A percentile compares a stretch with the other conserved stretches of the same genome.
phyloP scores from a whole-genome alignment of 2,888 invertebrate genomes.

The Leucoma salicis region DNA sequence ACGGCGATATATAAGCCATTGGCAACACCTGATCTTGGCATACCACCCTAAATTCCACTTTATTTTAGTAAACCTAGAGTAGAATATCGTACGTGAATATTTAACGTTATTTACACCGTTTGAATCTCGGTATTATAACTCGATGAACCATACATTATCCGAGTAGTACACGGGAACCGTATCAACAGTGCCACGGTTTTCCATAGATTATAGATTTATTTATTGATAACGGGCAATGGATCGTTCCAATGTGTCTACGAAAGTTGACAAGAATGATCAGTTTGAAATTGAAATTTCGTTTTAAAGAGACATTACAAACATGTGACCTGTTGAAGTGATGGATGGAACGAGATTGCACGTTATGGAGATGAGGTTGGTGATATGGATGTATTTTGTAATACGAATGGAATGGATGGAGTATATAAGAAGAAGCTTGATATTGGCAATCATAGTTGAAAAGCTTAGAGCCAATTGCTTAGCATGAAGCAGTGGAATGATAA shows the following conservation, averaged over 20 bases:
- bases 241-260: neutral
- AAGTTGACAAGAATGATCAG: neutral
- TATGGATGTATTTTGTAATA: too few species aligned
- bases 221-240: conserved; percentile 16
- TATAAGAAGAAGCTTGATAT: too few species aligned
- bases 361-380: too few species aligned
- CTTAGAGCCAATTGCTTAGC: too few species aligned
- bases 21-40: conserved; percentile 14
- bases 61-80: neutral
- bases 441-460: too few species aligned
- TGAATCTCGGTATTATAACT: conserved; percentile 73
- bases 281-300: neutral
- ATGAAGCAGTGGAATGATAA: too few species aligned
- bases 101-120: conserved; percentile 37
- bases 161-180: conserved; percentile 65
- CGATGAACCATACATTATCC: conserved; percentile 72
- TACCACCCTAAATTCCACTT: conserved; percentile 3
- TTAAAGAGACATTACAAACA: neutral
- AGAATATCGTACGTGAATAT: conserved; percentile 1
- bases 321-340: too few species aligned
- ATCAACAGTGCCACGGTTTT: conserved; percentile 57
- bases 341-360: too few species aligned
- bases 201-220: conserved; percentile 37
- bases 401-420: too few species aligned
- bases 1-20: conserved; percentile 44